Conservation (phyloP, 2,113 vertebrate genomes). For the Camelus dromedarius region DNA sequence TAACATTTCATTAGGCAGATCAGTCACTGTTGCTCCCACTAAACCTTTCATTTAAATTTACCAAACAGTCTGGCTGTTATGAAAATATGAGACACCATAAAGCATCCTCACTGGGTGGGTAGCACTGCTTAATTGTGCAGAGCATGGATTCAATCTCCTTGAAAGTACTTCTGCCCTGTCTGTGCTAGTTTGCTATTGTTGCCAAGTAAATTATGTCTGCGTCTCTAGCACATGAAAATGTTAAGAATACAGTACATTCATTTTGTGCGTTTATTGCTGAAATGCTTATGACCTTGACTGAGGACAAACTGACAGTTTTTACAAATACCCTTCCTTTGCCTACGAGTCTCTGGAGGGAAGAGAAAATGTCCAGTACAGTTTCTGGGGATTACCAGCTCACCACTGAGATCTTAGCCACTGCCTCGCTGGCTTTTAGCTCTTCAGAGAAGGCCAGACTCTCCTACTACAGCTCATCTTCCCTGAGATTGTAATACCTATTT, state of each 20-base stretch:
- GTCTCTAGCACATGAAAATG: not conserved
- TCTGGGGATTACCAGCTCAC: not conserved
- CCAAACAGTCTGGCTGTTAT: constrained; percentile 12
- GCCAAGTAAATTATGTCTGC: constrained; percentile 22
- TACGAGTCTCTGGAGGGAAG: not conserved
- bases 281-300: constrained; percentile 57
- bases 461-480: not conserved
- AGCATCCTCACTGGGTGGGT: not conserved
- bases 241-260: not conserved
- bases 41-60: constrained; percentile 68
- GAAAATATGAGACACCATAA: constrained; percentile 60
- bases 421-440: not conserved
- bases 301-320: constrained; percentile 46
- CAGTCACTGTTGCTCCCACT: constrained; percentile 39
- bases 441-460: not conserved
- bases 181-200: not conserved
- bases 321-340: not conserved
- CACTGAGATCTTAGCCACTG: not conserved
- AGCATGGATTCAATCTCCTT: constrained; percentile 39
- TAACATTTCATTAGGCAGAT: constrained; percentile 43
- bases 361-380: not conserved
- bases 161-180: not conserved
- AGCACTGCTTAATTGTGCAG: not conserved
- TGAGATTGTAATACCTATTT: not conserved
- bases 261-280: constrained; percentile 57